Evolutionary conservation across 2,888 invertebrate genomes (phyloP).

Genomic region (Tyria jacobaeae): DNA sequence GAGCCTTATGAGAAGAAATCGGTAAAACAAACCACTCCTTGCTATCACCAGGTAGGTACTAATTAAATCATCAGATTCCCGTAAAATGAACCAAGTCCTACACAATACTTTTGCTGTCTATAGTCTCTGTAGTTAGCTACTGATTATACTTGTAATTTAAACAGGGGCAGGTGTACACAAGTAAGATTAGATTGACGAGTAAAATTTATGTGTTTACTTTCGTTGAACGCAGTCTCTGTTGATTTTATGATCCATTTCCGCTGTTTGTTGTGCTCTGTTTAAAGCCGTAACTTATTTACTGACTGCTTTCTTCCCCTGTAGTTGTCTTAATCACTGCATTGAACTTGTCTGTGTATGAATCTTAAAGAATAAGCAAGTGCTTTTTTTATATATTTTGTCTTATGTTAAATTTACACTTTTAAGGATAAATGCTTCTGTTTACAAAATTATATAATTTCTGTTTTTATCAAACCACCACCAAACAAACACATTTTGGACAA

Average conservation of each 20-base stretch:
- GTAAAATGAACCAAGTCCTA: not conserved
- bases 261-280: conserved; percentile 62
- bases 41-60: too few relatives aligned
- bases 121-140: not conserved
- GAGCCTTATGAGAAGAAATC: too few relatives aligned
- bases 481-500: too few relatives aligned
- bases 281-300: conserved; percentile 40
- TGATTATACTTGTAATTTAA: not conserved
- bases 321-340: conserved; percentile 34
- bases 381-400: not conserved
- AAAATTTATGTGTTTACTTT: conserved; percentile 51
- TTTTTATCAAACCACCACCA: too few relatives aligned
- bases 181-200: not conserved
- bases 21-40: too few relatives aligned
- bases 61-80: too few relatives aligned
- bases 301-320: conserved; percentile 39
- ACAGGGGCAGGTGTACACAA: not conserved
- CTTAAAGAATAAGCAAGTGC: too few relatives aligned
- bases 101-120: not conserved
- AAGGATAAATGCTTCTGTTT: not conserved
- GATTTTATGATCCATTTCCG: conserved; percentile 72
- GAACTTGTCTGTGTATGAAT: not conserved
- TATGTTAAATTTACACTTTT: not conserved
- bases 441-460: too few relatives aligned
- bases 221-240: conserved; percentile 60